Base-by-base conservation (phyloP, 2,888 invertebrate species). In the Drosophila fulvimacula region DNA sequence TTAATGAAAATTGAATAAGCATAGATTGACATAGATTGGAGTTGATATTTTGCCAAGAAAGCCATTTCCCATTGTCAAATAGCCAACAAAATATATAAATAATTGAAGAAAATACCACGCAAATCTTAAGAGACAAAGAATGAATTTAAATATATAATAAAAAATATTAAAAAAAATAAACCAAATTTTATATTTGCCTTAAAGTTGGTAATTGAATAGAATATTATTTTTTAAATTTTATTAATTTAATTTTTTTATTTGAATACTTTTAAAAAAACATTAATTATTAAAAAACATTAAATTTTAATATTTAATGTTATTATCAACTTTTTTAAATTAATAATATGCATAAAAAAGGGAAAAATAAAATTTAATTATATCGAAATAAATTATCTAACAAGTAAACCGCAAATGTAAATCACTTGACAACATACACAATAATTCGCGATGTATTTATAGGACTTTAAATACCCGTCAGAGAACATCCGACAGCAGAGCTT, bases 1-100 rank as follows among this genome's bases (percentile, higher is more conserved):
- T 49, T 57, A 69, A 59, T 69, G 69, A 46, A 69, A 73, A 76
- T 76, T 69, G 59, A 73, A 69, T 69, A 46, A 48, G 30, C 69
- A 30, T 64, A 48, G 48, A 51, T 56, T 36, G 57, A 24, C 41
- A 36, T 55, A 39, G 39, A 63, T 55, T 32, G 41, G 58, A 44
- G 44, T 19, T 56, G 32, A 32, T 38, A 46, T 49, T 17, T 34
- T 58, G 34, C 17, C 15, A 19, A 34, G 10, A 11, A 41, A 56
- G 36, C 15, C 36, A 65, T 65, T 27, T 15, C 19, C 19, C 30
- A 49, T 44, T 2, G 17, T 1, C 27, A 44, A 21, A 57, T 41
- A 36, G 15, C 11, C 5, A 24, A 10, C 13, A 5, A 21, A 19
- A 17, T 13, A 21, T 36, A 11, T 36, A 9, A 17, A 11, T 15